Evolutionary conservation across 2,888 invertebrate species (phyloP).

Genomic region (Drosophila pseudotakahashii): DNA sequence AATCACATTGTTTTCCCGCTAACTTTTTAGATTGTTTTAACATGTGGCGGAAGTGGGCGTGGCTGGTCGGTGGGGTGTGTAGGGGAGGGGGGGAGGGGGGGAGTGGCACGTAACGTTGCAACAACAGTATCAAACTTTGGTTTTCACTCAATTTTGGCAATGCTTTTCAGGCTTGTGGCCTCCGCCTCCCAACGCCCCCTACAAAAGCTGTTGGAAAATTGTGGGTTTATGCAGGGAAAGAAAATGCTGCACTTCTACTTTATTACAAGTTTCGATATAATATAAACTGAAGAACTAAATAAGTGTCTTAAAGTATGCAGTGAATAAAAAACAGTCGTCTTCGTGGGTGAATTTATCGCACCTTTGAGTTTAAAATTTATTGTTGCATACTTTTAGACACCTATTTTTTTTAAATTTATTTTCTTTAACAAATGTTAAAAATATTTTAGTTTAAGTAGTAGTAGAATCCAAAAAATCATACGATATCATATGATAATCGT

Average conservation of each 20-base stretch:
- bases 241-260: not conserved
- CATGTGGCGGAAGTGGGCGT: constrained; percentile 75
- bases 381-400: too few species aligned
- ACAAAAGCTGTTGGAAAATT: constrained; percentile 55
- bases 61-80: constrained; percentile 46
- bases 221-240: constrained; percentile 16
- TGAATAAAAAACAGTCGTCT: too few species aligned
- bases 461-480: too few species aligned
- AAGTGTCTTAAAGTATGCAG: too few species aligned
- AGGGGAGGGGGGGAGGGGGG: not conserved
- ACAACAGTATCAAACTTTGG: constrained; percentile 63
- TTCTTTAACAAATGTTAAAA: too few species aligned
- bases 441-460: too few species aligned
- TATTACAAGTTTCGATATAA: too few species aligned
- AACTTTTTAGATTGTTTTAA: constrained; percentile 79
- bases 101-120: constrained; percentile 61
- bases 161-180: constrained; percentile 36
- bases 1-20: constrained; percentile 81
- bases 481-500: too few species aligned
- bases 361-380: too few species aligned
- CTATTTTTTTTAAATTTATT: too few species aligned
- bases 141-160: constrained; percentile 74
- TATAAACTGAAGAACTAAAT: too few species aligned
- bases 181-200: constrained; percentile 10
- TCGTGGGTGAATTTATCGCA: too few species aligned